Evolutionary conservation across 2,113 vertebrate genomes (phyloP).

Genomic region (Rhinopomastus cyanomelas): DNA sequence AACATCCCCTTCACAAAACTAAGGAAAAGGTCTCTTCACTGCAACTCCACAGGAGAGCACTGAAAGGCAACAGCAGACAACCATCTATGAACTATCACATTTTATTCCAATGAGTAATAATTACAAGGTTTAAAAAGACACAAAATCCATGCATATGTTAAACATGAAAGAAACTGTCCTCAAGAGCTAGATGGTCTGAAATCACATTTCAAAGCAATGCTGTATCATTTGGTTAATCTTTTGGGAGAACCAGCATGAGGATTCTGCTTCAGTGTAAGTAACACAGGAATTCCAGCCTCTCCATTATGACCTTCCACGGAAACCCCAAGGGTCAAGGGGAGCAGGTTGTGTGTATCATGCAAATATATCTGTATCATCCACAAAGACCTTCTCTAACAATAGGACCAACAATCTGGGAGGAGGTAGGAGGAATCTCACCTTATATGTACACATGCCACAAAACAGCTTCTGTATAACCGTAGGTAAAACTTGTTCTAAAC

Average conservation of each 20-base stretch:
- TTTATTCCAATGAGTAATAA: not conserved
- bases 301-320: not conserved
- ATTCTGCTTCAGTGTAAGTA: conserved; percentile 9
- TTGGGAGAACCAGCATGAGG: not conserved
- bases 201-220: conserved; percentile 36
- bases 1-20: not conserved
- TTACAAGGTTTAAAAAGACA: not conserved
- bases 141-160: not conserved
- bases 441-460: not conserved
- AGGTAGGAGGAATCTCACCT: too few species aligned
- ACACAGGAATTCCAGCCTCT: not conserved
- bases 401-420: not conserved
- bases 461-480: not conserved
- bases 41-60: not conserved
- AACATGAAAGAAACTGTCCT: not conserved
- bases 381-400: not conserved
- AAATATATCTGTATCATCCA: not conserved
- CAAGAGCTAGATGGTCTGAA: not conserved
- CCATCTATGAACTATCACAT: not conserved
- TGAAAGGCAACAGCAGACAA: not conserved
- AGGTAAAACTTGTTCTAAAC: not conserved
- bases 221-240: conserved; percentile 27
- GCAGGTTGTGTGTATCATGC: not conserved
- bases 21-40: not conserved
- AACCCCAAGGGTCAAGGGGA: not conserved